These are phyloP conservation scores for Ceratina australensis DNA, from an alignment of 1,140 invertebrate species.

Conservation along the genomic window DNA sequence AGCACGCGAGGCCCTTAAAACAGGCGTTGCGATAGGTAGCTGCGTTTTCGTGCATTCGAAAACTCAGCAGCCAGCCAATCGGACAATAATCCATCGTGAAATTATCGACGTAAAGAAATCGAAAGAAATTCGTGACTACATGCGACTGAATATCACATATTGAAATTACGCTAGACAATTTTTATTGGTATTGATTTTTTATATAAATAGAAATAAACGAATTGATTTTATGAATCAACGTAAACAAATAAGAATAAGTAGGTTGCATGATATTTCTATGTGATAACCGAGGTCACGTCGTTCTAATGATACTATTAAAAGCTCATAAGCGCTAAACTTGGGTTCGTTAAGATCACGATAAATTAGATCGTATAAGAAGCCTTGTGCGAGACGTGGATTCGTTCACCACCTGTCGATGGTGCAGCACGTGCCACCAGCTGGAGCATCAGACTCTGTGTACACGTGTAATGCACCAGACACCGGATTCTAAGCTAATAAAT, in stretches of 20 bases:
- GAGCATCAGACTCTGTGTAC: neutral
- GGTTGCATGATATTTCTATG: neutral
- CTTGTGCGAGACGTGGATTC: constrained; percentile 8
- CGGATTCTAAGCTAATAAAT: too few relatives aligned
- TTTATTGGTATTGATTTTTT: too few relatives aligned
- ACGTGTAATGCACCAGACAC: neutral
- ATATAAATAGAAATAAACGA: too few relatives aligned
- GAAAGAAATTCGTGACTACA: neutral
- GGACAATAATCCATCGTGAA: neutral
- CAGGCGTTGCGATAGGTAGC: neutral
- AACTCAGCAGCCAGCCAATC: neutral
- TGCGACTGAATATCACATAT: too few relatives aligned
- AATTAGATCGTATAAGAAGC: constrained; percentile 7
- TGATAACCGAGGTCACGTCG: neutral
- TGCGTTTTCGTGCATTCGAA: constrained; percentile 14
- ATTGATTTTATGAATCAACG: too few relatives aligned
- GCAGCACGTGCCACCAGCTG: constrained; percentile 44
- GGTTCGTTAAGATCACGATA: neutral
- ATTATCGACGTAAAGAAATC: neutral
- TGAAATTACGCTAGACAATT: too few relatives aligned
- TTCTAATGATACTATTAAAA: neutral
- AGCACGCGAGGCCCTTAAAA: constrained; percentile 9
- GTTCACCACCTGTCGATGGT: constrained; percentile 49
- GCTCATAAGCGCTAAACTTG: neutral
- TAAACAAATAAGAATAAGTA: too few relatives aligned